Evolutionary conservation across 2,797 vertebrate species (phyloP), one percentile per base, ranked within the genome.

Genomic region (Acanthurus leucopareius): DNA sequence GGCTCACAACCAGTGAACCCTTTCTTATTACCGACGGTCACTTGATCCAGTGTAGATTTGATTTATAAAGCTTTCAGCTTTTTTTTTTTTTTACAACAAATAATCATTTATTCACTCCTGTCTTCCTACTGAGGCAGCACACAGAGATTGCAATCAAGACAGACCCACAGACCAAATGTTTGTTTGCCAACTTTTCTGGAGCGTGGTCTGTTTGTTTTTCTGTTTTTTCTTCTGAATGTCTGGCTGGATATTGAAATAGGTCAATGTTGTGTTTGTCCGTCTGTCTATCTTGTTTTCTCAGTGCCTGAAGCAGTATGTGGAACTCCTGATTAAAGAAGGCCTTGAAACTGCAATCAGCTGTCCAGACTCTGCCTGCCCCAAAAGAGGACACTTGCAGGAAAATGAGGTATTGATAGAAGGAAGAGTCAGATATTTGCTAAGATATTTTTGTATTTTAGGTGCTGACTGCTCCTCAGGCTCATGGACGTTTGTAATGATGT

Each of bases 231-330:
- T 52, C 51, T 13, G 13, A 28, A 16, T 51, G 48, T 16, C 48
- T 51, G 48, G 19, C 19, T 51, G 48, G 47, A 51, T 19, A 51
- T 51, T 51, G 16, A 51, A 51, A 16, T 19, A n/a, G 48, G 48
- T 51, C 48, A 51, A 51, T 51, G 48, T 6, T 49, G 48, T 49
- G 19, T 49, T n/a, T 79, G 61, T 85, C 32, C 73, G n/a, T 67
- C 48, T 58, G 57, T 60, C 40, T 71, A 3, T 65, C 3, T 75
- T 17, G 77, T 64, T 38, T 65, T 71, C 62, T 86, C 91, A 99
- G 98, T 99, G 98, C 97, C 97, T 99, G 93, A 99, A 98, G 94
- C 98, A 99, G 94, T 99, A 99, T 40, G 97, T 99, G 89, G 98
- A 99, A 85, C 96, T 99, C 91, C 93, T 99, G 88, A 99, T 99